Percentiles rank a stretch among this genome's conserved stretches.
Conservation (phyloP, 2,113 vertebrate species). For the Dunckerocampus dactyliophorus region DNA sequence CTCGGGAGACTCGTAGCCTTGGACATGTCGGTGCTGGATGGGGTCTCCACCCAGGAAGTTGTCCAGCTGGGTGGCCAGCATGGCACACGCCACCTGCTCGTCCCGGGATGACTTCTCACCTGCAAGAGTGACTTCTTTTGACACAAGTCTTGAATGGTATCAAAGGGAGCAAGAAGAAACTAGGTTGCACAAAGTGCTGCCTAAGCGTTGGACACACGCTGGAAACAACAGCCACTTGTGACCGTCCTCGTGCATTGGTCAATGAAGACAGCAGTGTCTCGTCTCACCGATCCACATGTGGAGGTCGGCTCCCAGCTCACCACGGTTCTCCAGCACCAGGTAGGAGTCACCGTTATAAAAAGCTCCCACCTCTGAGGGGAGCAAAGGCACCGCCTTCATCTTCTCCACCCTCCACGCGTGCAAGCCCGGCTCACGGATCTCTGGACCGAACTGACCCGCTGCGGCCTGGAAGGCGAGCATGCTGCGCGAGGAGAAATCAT, state of each 20-base stretch:
- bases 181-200: conserved; percentile 45
- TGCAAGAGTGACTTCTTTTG: conserved; percentile 32
- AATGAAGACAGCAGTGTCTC: conserved; percentile 18
- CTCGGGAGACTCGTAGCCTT: conserved; percentile 80
- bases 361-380: conserved; percentile 65
- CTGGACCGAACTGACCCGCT: conserved; percentile 68
- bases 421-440: conserved; percentile 69
- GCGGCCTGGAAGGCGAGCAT: conserved; percentile 67
- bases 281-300: conserved; percentile 90
- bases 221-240: conserved; percentile 61
- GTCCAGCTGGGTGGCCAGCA: conserved; percentile 85
- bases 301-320: conserved; percentile 70
- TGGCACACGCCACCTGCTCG: conserved; percentile 82
- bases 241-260: conserved; percentile 64
- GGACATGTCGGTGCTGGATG: conserved; percentile 80
- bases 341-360: conserved; percentile 88
- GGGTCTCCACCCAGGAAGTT: conserved; percentile 80
- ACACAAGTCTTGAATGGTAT: not conserved
- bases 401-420: conserved; percentile 84
- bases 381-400: conserved; percentile 76
- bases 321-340: conserved; percentile 79
- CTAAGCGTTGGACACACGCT: conserved; percentile 65
- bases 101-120: conserved; percentile 83
- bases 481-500: conserved; percentile 33
- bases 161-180: not conserved